Conservation (phyloP, 2,888 invertebrate genomes). For the Agrotis ipsilon region DNA sequence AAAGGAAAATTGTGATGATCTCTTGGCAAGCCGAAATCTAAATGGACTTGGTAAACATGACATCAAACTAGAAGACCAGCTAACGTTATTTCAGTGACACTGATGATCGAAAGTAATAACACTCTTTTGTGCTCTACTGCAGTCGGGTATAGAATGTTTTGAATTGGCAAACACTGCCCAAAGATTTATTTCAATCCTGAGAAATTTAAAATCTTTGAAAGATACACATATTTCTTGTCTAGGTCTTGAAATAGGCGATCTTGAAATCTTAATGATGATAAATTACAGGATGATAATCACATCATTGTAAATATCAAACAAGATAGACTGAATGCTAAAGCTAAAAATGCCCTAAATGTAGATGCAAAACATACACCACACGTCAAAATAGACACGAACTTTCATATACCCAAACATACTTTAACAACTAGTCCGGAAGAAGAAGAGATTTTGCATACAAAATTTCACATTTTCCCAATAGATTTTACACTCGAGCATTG, state of each 20-base stretch:
- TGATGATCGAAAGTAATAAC: too few relatives aligned
- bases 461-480: constrained; percentile 45
- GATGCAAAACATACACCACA: neutral
- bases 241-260: neutral
- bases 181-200: neutral
- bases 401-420: constrained; percentile 24
- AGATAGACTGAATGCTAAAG: neutral
- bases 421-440: constrained; percentile 32
- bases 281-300: neutral
- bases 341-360: neutral
- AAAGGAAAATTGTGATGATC: neutral
- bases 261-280: neutral
- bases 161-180: neutral
- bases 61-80: neutral
- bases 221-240: neutral
- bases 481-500: constrained; percentile 35
- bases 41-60: neutral
- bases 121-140: too few relatives aligned
- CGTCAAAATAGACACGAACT: neutral
- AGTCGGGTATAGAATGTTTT: neutral
- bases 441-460: constrained; percentile 21
- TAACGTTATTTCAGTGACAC: too few relatives aligned
- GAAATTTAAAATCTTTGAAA: neutral
- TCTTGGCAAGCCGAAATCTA: neutral
- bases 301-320: neutral